Base-by-base conservation (phyloP, 1,140 invertebrate species). In the Thrips palmi region DNA sequence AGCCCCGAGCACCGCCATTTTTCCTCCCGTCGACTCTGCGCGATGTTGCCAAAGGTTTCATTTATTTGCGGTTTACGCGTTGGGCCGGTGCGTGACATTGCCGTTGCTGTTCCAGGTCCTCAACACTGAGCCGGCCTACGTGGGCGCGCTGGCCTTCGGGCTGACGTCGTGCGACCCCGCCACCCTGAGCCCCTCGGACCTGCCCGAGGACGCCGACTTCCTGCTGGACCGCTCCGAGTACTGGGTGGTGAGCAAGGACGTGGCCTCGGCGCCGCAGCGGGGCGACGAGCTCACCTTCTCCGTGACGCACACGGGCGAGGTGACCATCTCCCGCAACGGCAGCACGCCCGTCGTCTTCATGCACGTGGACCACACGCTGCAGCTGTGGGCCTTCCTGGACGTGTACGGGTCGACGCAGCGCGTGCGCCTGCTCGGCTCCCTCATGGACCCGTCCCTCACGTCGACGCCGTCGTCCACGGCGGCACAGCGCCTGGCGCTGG, bases 171-270 rank as follows among this genome's bases (percentile, higher is more conserved):
- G 88, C 57, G 82, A 96, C 55, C 91, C 91, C 1, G 62, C 70
- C 0, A 68, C 63, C 6, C 49, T 97, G 6, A 63, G 71, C 24
- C 58, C 68, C 0, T 62, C 65, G 10, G 83, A 87, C 47, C 59
- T 97, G 6, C 93, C 93, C 0, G 87, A 93, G 47, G 89, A 97
- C 59, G 79, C 86, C 0, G 88, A 97, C 49, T 67, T 82, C 18
- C 60, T 97, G 1, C 56, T 97, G 2, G 92, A 97, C 55, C 64
- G 92, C n/a, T 82, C 79, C 0, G 91, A 97, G 51, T 97, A 97
- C 55, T 97, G 91, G 91, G 87, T 96, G 1, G 84, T 97, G 1
- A 80, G 81, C 46, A 83, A 92, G 48, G 86, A 96, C 53, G 84
- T 94, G 2, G 86, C 83, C 0, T 74, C 77, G 20, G 74, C 68